Conservation (phyloP, 2,888 invertebrate species). For the Arge pagana region DNA sequence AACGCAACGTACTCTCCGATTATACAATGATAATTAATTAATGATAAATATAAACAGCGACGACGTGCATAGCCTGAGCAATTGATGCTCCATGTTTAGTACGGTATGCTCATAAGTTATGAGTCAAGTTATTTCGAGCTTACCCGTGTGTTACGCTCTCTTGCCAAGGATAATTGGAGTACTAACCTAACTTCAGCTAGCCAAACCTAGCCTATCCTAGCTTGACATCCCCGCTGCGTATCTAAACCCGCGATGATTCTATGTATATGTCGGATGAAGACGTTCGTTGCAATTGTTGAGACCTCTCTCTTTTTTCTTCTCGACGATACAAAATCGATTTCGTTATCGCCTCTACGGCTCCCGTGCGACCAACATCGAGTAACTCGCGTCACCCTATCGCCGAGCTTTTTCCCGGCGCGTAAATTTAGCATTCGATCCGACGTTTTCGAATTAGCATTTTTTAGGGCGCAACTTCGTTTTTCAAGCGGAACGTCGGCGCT, state of each 20-base stretch:
- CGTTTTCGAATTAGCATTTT: no score
- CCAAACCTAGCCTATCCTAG: slow-evolving; percentile 14
- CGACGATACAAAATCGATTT: background rate
- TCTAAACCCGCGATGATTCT: background rate
- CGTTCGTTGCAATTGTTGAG: no score
- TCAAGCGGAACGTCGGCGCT: no score
- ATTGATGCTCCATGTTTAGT: slow-evolving; percentile 18
- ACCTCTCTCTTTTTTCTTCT: background rate
- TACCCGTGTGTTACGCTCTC: slow-evolving; percentile 21
- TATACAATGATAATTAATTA: slow-evolving; percentile 21
- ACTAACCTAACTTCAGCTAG: slow-evolving; percentile 22
- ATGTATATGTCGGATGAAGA: background rate
- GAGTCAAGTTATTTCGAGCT: slow-evolving; percentile 21
- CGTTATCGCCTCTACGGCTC: background rate
- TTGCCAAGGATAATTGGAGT: slow-evolving; percentile 24
- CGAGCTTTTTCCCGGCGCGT: no score
- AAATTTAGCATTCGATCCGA: no score
- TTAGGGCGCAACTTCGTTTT: no score
- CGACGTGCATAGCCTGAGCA: slow-evolving; percentile 9
- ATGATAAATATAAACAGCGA: slow-evolving; percentile 14
- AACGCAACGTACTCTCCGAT: no score
- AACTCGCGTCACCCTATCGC: no score
- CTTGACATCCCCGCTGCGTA: slow-evolving; percentile 2
- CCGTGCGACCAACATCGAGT: no score
- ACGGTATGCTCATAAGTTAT: slow-evolving; percentile 7